phyloP scores from a whole-genome alignment of 35 echinoderm and acorn worm genomes.

The Eucidaris tribuloides region DNA sequence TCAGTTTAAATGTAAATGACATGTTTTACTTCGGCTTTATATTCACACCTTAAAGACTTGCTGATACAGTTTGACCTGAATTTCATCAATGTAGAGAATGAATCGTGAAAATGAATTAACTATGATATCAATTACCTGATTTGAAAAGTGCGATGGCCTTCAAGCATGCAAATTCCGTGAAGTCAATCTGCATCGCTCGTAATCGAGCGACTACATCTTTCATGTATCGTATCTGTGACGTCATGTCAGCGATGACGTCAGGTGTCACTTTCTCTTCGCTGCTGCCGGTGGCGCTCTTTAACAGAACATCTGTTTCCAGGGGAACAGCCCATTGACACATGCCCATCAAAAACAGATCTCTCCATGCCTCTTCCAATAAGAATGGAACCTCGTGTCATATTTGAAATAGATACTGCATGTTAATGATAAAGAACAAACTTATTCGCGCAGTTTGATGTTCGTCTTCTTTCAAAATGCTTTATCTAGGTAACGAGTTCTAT shows the following conservation, averaged over 20 bases:
- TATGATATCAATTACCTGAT: conserved; percentile 90
- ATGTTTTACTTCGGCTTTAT: too few relatives aligned
- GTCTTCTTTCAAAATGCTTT: too few relatives aligned
- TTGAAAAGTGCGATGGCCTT: conserved; percentile 95
- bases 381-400: too few relatives aligned
- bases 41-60: too few relatives aligned
- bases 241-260: conserved; percentile 43
- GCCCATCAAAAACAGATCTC: conserved; percentile 91
- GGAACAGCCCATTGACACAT: conserved; percentile 97
- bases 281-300: conserved; percentile 29
- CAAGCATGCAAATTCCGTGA: conserved; percentile 92
- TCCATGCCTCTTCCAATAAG: conserved; percentile 91
- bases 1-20: too few relatives aligned
- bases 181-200: conserved; percentile 72
- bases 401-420: too few relatives aligned
- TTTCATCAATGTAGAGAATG: too few relatives aligned
- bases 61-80: too few relatives aligned
- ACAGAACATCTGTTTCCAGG: conserved; percentile 62
- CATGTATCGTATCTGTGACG: conserved; percentile 61
- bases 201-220: conserved; percentile 72
- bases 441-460: too few relatives aligned
- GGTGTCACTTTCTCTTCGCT: conserved; percentile 10
- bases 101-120: too few relatives aligned
- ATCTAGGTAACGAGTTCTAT: neutral
- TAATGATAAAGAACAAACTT: too few relatives aligned